Evolutionary conservation across 2,888 invertebrate species (phyloP).

Genomic region (Rotaria sp.): DNA sequence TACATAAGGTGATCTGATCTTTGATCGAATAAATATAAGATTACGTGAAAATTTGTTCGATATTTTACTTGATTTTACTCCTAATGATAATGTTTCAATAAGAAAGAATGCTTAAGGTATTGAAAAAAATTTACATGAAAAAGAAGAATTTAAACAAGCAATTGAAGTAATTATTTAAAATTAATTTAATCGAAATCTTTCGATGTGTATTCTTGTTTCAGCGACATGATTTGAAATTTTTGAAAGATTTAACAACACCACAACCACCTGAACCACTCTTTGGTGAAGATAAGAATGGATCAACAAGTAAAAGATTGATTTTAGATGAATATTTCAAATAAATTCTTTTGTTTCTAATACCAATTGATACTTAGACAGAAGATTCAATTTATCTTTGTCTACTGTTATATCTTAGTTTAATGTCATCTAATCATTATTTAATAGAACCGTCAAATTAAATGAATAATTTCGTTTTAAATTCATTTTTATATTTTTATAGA

Average conservation of each 20-base stretch:
- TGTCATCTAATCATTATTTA: conserved; percentile 73
- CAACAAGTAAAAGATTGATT: not conserved
- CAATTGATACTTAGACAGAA: conserved; percentile 69
- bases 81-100: conserved; percentile 59
- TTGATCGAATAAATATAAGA: conserved; percentile 76
- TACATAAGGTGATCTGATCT: conserved; percentile 75
- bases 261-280: conserved; percentile 70
- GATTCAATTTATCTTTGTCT: conserved; percentile 77
- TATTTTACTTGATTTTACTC: conserved; percentile 69
- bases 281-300: conserved; percentile 53
- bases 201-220: conserved; percentile 49
- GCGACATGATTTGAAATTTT: conserved; percentile 64
- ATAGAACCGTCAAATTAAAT: conserved; percentile 61
- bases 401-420: conserved; percentile 71
- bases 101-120: conserved; percentile 68
- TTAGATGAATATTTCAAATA: too few relatives aligned
- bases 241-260: conserved; percentile 60
- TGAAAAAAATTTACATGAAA: conserved; percentile 67
- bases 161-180: conserved; percentile 61
- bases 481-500: conserved; percentile 53
- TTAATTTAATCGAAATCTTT: too few relatives aligned
- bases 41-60: conserved; percentile 72
- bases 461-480: not conserved
- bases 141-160: conserved; percentile 64
- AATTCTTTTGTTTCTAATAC: conserved; percentile 42